phyloP scores from a whole-genome alignment of 64 coral and sea anemone genomes.

The Actinia tenebrosa region DNA sequence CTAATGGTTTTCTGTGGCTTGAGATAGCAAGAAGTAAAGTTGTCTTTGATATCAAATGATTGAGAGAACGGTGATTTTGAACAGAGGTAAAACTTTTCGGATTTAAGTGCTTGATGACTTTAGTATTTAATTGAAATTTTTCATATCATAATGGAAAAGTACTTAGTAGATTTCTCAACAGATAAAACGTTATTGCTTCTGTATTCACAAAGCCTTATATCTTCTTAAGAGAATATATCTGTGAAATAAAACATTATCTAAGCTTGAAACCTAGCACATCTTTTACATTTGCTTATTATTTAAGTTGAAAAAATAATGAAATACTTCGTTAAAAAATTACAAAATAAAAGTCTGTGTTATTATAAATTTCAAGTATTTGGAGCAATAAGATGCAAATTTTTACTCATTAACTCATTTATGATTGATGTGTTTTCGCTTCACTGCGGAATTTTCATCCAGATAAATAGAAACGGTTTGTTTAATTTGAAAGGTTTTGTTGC shows the following conservation, averaged over 20 bases:
- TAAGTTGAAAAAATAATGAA: neutral
- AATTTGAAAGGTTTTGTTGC: neutral
- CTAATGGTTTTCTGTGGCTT: no score
- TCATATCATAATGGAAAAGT: neutral
- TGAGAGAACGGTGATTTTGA: no score
- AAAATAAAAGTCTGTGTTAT: neutral
- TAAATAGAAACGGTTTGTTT: conserved; percentile 10
- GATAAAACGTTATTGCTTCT: neutral
- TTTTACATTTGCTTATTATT: neutral
- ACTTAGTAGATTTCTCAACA: neutral
- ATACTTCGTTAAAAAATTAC: neutral
- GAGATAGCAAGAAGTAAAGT: no score
- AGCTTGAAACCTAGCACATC: neutral
- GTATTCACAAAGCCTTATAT: no score
- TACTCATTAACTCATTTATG: neutral
- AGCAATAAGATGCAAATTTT: neutral
- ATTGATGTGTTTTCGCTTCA: conserved; percentile 8
- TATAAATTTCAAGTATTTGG: neutral
- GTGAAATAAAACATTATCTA: neutral
- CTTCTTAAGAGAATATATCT: no score
- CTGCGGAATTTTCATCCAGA: neutral
- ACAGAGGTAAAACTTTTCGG: no score
- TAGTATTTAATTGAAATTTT: neutral
- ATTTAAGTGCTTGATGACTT: no score
- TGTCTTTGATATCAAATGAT: no score